phyloP scores from a whole-genome alignment of 2,888 invertebrate genomes.

The Cynaeus angustus region DNA sequence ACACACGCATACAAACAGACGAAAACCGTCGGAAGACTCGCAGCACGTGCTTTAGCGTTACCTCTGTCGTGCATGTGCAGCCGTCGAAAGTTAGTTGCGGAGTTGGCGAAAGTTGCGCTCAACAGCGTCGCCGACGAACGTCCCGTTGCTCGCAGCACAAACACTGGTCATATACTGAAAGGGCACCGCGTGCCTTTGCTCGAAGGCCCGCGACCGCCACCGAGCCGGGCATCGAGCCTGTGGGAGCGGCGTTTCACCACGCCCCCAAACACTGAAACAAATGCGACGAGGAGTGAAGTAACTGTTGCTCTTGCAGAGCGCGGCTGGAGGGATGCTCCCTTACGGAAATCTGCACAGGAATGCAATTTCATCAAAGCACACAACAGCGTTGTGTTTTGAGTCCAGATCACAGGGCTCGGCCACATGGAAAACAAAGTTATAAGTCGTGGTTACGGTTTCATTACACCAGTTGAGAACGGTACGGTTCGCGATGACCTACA shows the following conservation, averaged over 20 bases:
- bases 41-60: conserved; percentile 20
- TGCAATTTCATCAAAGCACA: conserved; percentile 72
- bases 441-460: conserved; percentile 71
- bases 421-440: conserved; percentile 72
- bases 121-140: conserved; percentile 38
- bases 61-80: conserved; percentile 38
- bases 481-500: conserved; percentile 53
- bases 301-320: conserved; percentile 70
- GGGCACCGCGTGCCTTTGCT: conserved; percentile 60
- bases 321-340: conserved; percentile 66
- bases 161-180: conserved; percentile 62
- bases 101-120: conserved; percentile 42
- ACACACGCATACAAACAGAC: conserved; percentile 27
- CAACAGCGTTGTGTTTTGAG: conserved; percentile 68
- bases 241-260: conserved; percentile 70
- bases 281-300: conserved; percentile 69
- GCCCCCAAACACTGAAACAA: conserved; percentile 70
- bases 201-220: conserved; percentile 60
- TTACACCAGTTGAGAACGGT: conserved; percentile 65
- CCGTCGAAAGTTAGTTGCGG: conserved; percentile 35
- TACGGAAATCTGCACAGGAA: conserved; percentile 73
- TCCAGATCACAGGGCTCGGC: conserved; percentile 70
- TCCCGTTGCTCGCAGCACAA: conserved; percentile 55
- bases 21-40: conserved; percentile 8
- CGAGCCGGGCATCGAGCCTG: conserved; percentile 66